Base-by-base conservation (phyloP, 2,888 invertebrate species). In the Drosophila atripex region DNA sequence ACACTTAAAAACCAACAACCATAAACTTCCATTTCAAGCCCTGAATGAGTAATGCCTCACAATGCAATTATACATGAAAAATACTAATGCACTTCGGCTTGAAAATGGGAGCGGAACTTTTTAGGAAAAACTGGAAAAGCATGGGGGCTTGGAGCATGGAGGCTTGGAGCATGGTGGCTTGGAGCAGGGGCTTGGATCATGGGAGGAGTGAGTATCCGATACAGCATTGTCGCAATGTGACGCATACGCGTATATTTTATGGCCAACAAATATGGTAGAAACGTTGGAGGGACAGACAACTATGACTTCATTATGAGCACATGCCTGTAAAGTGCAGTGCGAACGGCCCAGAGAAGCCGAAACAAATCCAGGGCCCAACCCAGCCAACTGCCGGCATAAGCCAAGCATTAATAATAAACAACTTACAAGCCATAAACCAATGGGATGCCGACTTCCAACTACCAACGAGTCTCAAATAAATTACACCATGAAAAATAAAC, bases 361-460 rank as follows among this genome's bases (percentile, higher is more conserved):
- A 46, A 32, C 45, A 39, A 49, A 50, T 52, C 38, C 51, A 52
- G 21, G 18, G 5, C 12, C 46, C 47, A 58, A 53, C 41, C 52
- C 61, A 50, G 50, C 38, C 39, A 25, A 75, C 61, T 71, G 66
- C 66, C 75, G 77, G 66, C 76, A 80, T 76, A 80, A 76, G 73
- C 82, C 75, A 80, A 85, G 80, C 86, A 87, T 80, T 80, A 84
- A 80, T 85, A 87, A 87, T 87, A 82, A 82, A 82, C 83, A 85
- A 85, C 88, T 83, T 87, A 87, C 83, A 85, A 85, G 78, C 86
- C 83, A 83, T 87, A 87, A 83, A 87, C 88, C 87, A 80, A 83
- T 80, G 88, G 82, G 86, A 75, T 66, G 61, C 78, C 73, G 69
- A 52, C 52, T 70, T 69, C 50, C 70, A 70, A 50, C 56, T 43